Evolutionary conservation across 2,113 vertebrate genomes (phyloP), one percentile per base, ranked within the genome.

Genomic region (Apaloderma vittatum): DNA sequence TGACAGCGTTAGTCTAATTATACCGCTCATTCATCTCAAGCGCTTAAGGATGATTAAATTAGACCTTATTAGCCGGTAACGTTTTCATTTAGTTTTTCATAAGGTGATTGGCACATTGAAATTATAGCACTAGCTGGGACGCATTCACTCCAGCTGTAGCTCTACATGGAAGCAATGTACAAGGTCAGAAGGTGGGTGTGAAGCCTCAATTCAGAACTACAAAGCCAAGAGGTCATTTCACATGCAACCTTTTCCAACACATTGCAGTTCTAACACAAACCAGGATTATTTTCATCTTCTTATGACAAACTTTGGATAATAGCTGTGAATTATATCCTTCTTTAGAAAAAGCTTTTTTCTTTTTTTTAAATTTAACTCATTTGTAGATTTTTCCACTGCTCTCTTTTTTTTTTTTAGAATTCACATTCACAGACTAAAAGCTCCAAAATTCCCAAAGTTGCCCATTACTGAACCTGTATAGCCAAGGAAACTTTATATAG

Each of bases 21-120:
- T 16, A 24, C 58, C 43, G 82, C 48, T 93, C 88, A 75, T 71
- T 96, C 81, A 59, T 67, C 70, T 87, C 94, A 5, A 59, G 29
- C 55, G 27, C 90, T 48, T 75, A 22, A 63, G 61, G 37, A 85
- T 72, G 73, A 93, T 78, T 84, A 88, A 96, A 96, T 95, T 75
- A 94, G 57, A 37, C 54, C 59, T 91, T 92, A 63, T 78, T 94
- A 94, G 65, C 19, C 14, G 21, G 51, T 51, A 71, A 74, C 86
- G 32, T 51, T 94, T 93, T 73, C 55, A 90, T 92, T 93, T 76
- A 21, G 12, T 29, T 93, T 92, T 83, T 83, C 54, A 48, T 3
- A 15, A 73, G 21, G 74, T 79, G 95, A 88, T 36, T 88, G 90
- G 58, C 90, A 82, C 9, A 2, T 11, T 5, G 30, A 43, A 90